These are phyloP conservation scores for Copidosoma aretas DNA, from an alignment of 2,888 invertebrate species.

Conservation along the genomic window DNA sequence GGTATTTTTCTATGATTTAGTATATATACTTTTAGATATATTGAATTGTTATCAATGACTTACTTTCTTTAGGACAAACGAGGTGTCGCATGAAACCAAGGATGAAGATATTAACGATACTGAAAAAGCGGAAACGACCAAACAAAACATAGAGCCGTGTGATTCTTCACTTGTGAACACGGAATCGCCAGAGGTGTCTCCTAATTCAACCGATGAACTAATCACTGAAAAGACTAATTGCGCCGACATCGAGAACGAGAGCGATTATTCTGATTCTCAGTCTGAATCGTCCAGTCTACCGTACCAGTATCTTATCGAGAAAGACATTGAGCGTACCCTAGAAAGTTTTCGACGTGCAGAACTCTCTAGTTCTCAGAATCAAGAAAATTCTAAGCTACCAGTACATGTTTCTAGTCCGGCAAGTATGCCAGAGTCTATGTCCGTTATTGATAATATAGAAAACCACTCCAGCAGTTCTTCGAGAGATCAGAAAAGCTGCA, in stretches of 20 bases:
- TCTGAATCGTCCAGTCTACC: slow-evolving; percentile 50
- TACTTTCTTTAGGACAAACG: neutral
- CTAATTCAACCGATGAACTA: neutral
- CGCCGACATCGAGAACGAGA: slow-evolving; percentile 17
- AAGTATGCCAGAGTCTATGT: slow-evolving; percentile 1
- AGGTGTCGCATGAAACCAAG: too few species aligned
- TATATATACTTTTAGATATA: too few species aligned
- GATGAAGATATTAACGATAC: too few species aligned
- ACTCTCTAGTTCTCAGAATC: neutral
- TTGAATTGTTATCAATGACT: too few species aligned
- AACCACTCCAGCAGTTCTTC: slow-evolving; percentile 12
- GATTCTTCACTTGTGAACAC: too few species aligned
- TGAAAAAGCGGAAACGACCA: too few species aligned
- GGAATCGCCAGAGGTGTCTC: too few species aligned
- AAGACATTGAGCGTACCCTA: slow-evolving; percentile 54
- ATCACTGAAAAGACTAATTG: neutral
- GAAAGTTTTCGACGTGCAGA: slow-evolving; percentile 43
- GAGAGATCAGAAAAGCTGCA: slow-evolving; percentile 18
- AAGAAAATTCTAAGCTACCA: neutral
- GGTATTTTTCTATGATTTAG: too few species aligned
- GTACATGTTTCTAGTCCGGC: neutral
- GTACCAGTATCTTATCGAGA: slow-evolving; percentile 56
- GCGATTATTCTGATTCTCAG: slow-evolving; percentile 32
- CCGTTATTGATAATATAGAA: neutral
- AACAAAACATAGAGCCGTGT: too few species aligned